phyloP scores from a whole-genome alignment of 2,888 invertebrate genomes.

The Fragum whitleyi region DNA sequence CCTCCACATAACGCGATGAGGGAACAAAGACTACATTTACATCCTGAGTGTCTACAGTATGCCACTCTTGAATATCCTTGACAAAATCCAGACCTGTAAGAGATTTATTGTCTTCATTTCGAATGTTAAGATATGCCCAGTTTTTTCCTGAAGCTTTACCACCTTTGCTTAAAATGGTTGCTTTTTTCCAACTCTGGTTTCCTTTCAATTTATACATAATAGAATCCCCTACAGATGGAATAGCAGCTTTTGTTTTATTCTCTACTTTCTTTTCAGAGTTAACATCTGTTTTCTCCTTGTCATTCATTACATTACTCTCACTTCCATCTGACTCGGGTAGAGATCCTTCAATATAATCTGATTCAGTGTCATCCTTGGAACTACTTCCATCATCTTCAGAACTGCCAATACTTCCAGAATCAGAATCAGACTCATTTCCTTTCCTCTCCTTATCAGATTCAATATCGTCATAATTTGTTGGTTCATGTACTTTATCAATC shows the following conservation, averaged over 20 bases:
- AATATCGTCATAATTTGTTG: not conserved
- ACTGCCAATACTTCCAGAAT: not conserved
- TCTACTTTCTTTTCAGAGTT: not conserved
- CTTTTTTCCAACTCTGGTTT: slow-evolving; percentile 38
- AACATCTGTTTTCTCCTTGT: not conserved
- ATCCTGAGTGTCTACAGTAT: slow-evolving; percentile 17
- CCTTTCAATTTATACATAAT: slow-evolving; percentile 4
- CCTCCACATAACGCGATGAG: slow-evolving; percentile 33
- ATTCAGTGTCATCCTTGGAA: not conserved
- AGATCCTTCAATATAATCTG: not conserved
- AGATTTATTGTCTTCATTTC: slow-evolving; percentile 22
- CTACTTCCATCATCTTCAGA: too few species aligned
- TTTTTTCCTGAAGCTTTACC: slow-evolving; percentile 55
- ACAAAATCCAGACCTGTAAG: slow-evolving; percentile 40
- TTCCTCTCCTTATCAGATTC: not conserved
- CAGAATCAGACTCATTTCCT: not conserved
- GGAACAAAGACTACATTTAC: slow-evolving; percentile 34
- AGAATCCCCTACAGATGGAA: slow-evolving; percentile 38
- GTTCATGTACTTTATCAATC: not conserved
- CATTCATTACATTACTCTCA: not conserved
- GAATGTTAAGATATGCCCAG: slow-evolving; percentile 42
- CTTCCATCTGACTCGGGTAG: not conserved
- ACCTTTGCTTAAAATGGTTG: slow-evolving; percentile 33
- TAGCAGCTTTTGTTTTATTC: not conserved
- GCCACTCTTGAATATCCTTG: slow-evolving; percentile 39